Conservation (phyloP, 2,113 vertebrate genomes). For the Ellobius talpinus region DNA sequence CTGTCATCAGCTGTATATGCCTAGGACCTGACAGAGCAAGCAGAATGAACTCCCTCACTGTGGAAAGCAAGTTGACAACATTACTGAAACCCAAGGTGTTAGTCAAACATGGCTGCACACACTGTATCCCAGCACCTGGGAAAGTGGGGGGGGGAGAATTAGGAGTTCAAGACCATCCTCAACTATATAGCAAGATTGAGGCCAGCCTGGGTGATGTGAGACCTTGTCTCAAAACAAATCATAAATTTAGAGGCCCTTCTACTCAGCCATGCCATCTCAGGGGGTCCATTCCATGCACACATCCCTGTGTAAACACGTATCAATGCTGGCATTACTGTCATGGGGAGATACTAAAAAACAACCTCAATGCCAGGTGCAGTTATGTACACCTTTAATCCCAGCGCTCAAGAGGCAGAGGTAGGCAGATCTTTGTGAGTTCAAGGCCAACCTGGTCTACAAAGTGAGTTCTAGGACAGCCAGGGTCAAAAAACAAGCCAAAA, state of each 20-base stretch:
- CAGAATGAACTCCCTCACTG: background rate
- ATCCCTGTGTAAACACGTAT: accelerated
- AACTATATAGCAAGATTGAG: background rate
- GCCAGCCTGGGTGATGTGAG: background rate
- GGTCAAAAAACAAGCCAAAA: background rate
- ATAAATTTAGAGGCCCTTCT: background rate
- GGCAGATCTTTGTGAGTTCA: background rate
- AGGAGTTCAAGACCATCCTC: background rate
- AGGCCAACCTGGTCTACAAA: background rate
- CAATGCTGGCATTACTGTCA: background rate
- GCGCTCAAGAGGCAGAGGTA: background rate
- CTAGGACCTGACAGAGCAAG: accelerated
- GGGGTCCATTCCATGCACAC: accelerated
- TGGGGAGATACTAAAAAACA: background rate
- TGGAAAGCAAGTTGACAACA: accelerated
- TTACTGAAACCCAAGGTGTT: background rate
- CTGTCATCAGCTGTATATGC: background rate
- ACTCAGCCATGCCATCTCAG: background rate
- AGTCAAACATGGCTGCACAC: background rate
- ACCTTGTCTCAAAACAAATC: background rate
- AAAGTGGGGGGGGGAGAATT: background rate
- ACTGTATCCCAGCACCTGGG: background rate
- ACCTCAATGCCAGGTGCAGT: accelerated
- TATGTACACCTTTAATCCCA: background rate
- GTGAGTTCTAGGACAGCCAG: background rate